These are phyloP conservation scores for Sminthurides aquaticus DNA, from an alignment of 2,888 invertebrate species.

Conservation along the genomic window DNA sequence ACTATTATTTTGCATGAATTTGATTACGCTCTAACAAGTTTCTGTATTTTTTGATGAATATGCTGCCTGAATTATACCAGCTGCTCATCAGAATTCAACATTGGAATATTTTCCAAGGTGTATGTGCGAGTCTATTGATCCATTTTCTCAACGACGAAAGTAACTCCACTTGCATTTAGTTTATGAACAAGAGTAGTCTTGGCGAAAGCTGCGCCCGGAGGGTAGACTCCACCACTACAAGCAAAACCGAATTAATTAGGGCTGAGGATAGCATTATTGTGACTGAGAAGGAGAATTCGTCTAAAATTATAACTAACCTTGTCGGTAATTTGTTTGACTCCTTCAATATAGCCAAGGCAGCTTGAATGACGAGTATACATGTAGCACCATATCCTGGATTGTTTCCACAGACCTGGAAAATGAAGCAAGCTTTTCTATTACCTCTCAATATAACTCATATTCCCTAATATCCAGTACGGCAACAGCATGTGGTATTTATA, in stretches of 20 bases:
- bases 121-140: neutral
- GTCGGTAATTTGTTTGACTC: constrained; percentile 69
- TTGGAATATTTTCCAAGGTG: no score
- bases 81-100: no score
- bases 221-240: constrained; percentile 74
- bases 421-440: neutral
- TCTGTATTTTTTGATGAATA: no score
- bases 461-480: neutral
- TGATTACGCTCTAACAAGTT: no score
- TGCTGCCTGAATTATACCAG: no score
- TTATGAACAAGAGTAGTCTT: constrained; percentile 70
- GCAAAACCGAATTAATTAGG: constrained; percentile 34
- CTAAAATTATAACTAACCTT: constrained; percentile 51
- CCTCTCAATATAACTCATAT: no score
- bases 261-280: no score
- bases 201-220: constrained; percentile 78
- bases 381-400: constrained; percentile 82
- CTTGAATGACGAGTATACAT: constrained; percentile 61
- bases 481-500: neutral
- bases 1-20: neutral
- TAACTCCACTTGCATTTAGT: constrained; percentile 64
- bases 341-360: constrained; percentile 66
- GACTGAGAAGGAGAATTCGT: no score
- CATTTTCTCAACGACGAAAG: constrained; percentile 55
- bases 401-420: constrained; percentile 52